phyloP scores from a whole-genome alignment of 2,113 vertebrate species.

The Physeter macrocephalus region DNA sequence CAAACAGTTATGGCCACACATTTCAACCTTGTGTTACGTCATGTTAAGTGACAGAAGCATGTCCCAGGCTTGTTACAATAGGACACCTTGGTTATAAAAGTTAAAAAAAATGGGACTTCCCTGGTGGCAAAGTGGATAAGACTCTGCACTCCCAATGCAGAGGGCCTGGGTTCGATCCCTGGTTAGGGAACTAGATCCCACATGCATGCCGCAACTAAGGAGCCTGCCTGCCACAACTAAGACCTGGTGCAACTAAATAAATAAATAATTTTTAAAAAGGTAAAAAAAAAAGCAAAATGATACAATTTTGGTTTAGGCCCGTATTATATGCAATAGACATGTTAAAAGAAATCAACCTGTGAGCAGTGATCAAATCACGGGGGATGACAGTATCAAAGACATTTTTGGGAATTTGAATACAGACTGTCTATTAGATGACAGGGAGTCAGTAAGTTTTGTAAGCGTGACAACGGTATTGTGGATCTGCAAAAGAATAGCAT shows the following conservation, averaged over 20 bases:
- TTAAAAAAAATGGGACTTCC: not conserved
- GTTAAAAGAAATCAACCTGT: not conserved
- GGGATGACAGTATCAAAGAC: not conserved
- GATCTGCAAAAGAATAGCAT: not conserved
- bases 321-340: not conserved
- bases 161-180: not conserved
- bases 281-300: not conserved
- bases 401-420: not conserved
- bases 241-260: not conserved
- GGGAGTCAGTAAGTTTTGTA: not conserved
- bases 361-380: not conserved
- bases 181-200: not conserved
- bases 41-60: not conserved
- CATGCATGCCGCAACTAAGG: not conserved
- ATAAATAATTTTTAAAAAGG: not conserved
- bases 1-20: accelerated
- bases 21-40: too few relatives aligned
- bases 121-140: not conserved
- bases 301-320: not conserved
- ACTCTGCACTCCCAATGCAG: not conserved
- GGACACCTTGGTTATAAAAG: not conserved
- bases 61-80: not conserved
- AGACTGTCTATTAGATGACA: not conserved
- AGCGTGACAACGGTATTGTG: not conserved
- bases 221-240: not conserved